Percentiles rank a stretch among this genome's conserved stretches.
Evolutionary conservation across 2,113 vertebrate species (phyloP).

Genomic region (Chunga burmeisteri): DNA sequence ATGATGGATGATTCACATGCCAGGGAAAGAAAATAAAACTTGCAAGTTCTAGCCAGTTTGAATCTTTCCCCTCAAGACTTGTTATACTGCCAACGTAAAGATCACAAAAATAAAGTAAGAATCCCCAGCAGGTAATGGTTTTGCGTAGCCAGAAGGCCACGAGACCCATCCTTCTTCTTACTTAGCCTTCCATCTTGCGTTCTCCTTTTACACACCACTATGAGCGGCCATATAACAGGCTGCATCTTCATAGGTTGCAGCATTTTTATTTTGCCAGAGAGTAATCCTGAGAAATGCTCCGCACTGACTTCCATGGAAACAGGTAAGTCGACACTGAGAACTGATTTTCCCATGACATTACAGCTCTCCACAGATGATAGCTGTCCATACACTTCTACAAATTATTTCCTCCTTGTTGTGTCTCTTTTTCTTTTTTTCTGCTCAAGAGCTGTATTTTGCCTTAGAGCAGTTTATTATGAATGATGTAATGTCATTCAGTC

Average conservation of each 20-base stretch:
- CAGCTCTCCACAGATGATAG: background rate
- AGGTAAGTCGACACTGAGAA: background rate
- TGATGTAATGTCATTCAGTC: background rate
- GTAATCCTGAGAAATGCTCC: background rate
- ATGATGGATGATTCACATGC: background rate
- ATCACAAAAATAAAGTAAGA: background rate
- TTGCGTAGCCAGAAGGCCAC: background rate
- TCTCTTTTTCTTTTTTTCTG: background rate
- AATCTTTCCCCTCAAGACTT: background rate
- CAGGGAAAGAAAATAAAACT: background rate
- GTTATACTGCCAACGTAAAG: background rate
- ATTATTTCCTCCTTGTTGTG: background rate
- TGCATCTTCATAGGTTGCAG: background rate
- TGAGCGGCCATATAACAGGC: background rate
- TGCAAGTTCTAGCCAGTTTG: background rate
- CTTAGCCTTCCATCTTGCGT: background rate
- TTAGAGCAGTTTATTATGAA: background rate
- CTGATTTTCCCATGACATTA: background rate
- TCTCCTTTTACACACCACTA: background rate
- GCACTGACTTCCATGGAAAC: background rate
- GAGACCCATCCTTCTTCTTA: background rate
- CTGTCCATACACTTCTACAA: background rate
- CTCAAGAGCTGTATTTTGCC: background rate
- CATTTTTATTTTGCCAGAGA: background rate
- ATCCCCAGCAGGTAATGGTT: background rate